Evolutionary conservation across 2,113 vertebrate species (phyloP), one percentile per base, ranked within the genome.

Genomic region (Ariopsis seemanni): DNA sequence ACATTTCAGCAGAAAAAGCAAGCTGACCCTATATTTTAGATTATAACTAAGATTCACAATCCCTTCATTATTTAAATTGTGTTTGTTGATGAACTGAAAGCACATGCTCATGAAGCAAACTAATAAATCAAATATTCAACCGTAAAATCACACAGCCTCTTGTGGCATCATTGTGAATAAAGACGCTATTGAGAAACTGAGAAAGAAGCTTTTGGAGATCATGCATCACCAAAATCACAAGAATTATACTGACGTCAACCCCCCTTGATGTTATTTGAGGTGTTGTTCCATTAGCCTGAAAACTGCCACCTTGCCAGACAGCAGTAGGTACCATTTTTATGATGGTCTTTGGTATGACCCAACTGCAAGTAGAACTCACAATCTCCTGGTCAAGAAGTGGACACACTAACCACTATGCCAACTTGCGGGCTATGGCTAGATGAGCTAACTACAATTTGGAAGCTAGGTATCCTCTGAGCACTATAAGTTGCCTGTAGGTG

Each of bases 101-200:
- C 50, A 4, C 4, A 10, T 75, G 75, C 25, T 11, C 18, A 34
- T 60, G 34, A 48, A 14, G 57, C 18, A 82, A 62, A 62, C 30
- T 25, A 48, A 62, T 82, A 62, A 62, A 82, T 82, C 34, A 42
- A 57, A 80, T 10, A 30, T 80, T 80, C 53, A 57, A 18, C 77
- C 34, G 14, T 25, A 25, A 82, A 62, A 48, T 63, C 2, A 27
- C 55, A 30, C 25, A 55, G 14, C 77, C 52, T 30, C n/a, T 63
- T 82, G 57, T 1, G 57, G 58, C 58, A 15, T 63, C 42, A 1
- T 63, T 15, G 20, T n/a, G 60, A 63, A 82, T 83, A 83, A 83
- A 50, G 81, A 52, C 2, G 25, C 81, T 48, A 65, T 83, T 83
- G 42, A n/a, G 60, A 52, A n/a, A 52, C 15, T 0, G 1, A 65